Conservation (phyloP, 2,113 vertebrate genomes). For the Microtus richardsoni region DNA sequence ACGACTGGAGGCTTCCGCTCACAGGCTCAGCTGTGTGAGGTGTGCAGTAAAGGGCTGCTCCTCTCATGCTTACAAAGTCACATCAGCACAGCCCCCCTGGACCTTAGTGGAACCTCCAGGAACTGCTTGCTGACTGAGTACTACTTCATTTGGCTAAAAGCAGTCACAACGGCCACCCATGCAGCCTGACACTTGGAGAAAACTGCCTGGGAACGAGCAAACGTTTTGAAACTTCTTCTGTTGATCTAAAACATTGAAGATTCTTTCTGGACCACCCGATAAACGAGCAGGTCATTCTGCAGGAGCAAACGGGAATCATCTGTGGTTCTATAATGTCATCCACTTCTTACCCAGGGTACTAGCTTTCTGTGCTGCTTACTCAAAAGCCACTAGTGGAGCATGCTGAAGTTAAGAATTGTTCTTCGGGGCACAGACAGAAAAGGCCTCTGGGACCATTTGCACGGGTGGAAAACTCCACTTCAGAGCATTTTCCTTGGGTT, state of each 20-base stretch:
- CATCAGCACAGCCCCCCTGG: neutral
- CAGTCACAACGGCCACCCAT: constrained; percentile 11
- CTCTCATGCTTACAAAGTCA: neutral
- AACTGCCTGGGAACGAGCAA: neutral
- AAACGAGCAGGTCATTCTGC: neutral
- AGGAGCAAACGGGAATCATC: neutral
- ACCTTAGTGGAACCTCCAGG: neutral
- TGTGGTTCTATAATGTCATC: neutral
- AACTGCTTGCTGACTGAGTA: constrained; percentile 59
- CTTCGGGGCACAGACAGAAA: constrained; percentile 31
- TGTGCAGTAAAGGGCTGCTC: neutral
- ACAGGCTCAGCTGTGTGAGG: neutral
- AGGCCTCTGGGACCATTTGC: constrained; percentile 44
- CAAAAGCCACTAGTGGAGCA: neutral
- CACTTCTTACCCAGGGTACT: neutral
- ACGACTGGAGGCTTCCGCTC: neutral
- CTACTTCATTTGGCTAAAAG: constrained; percentile 2
- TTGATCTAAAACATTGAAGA: constrained; percentile 7
- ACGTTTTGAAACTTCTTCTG: neutral
- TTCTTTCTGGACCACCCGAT: neutral
- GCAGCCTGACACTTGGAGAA: constrained; percentile 21
- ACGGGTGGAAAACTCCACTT: constrained; percentile 42
- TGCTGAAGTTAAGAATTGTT: neutral
- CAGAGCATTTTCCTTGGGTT: constrained; percentile 17
- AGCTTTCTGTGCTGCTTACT: constrained; percentile 4